A percentile compares a stretch with the other conserved stretches of the same genome.
Evolutionary conservation across 2,113 vertebrate species (phyloP).

Genomic region (Rousettus leschenaultii): DNA sequence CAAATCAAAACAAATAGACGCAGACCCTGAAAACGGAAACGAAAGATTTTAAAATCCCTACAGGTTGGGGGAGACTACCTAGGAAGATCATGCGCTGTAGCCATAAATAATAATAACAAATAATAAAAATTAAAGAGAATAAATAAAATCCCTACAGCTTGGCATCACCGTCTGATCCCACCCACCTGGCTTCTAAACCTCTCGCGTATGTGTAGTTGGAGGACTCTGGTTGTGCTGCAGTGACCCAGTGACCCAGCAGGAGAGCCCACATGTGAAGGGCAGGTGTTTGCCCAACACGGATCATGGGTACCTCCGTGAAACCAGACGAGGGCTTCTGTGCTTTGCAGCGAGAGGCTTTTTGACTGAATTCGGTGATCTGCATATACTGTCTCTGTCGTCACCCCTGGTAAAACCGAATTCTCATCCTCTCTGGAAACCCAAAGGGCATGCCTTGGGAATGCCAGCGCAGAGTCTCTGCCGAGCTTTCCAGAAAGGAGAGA

Average conservation of each 20-base stretch:
- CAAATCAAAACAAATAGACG: not conserved
- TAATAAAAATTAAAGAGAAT: too few species aligned
- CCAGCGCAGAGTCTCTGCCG: not conserved
- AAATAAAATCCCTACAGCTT: not conserved
- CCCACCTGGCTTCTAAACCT: not conserved
- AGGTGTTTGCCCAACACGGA: not conserved
- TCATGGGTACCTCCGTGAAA: not conserved
- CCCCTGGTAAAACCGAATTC: not conserved
- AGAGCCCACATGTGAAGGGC: not conserved
- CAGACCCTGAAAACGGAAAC: not conserved
- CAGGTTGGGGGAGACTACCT: not conserved
- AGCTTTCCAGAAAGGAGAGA: not conserved
- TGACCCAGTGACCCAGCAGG: not conserved
- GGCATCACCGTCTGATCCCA: not conserved
- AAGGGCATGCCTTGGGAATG: not conserved
- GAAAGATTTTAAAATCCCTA: not conserved
- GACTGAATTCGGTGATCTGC: not conserved
- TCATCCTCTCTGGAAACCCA: not conserved
- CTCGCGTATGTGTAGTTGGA: not conserved
- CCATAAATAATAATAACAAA: too few species aligned
- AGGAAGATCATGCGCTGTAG: too few species aligned
- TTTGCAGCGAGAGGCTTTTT: not conserved
- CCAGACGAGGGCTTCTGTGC: not conserved
- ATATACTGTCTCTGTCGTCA: not conserved
- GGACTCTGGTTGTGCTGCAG: not conserved